These are phyloP conservation scores for Hemibagrus wyckioides DNA, from an alignment of 2,113 vertebrate genomes.

Conservation along the genomic window DNA sequence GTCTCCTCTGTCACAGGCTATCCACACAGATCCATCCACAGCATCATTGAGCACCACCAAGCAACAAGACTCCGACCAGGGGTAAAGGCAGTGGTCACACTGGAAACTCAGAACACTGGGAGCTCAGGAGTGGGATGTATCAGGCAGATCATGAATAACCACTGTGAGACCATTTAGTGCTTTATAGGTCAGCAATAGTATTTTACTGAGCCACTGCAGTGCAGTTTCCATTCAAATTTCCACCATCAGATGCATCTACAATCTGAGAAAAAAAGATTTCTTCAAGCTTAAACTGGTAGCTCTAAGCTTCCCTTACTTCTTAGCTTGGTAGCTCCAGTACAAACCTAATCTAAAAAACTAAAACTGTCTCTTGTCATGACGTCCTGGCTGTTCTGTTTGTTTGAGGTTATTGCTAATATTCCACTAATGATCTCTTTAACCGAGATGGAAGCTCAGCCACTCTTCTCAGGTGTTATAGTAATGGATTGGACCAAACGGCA, in stretches of 20 bases:
- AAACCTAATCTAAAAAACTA: not conserved
- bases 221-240: no score
- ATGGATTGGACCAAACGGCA: slow-evolving; percentile 20
- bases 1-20: no score
- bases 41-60: no score
- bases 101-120: no score
- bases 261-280: not conserved
- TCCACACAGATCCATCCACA: no score
- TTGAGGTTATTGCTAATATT: not conserved
- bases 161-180: no score
- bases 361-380: not conserved
- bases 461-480: slow-evolving; percentile 21
- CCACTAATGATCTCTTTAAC: slow-evolving; percentile 4
- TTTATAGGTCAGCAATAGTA: no score
- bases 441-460: not conserved
- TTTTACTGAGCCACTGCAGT: no score
- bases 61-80: no score
- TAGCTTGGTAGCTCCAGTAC: not conserved
- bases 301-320: not conserved
- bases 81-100: no score
- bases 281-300: not conserved
- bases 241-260: not conserved
- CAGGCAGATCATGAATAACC: no score
- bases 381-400: not conserved
- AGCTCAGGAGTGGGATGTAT: no score